Conservation (phyloP, 2,113 vertebrate genomes). For the Artemisiospiza belli region DNA sequence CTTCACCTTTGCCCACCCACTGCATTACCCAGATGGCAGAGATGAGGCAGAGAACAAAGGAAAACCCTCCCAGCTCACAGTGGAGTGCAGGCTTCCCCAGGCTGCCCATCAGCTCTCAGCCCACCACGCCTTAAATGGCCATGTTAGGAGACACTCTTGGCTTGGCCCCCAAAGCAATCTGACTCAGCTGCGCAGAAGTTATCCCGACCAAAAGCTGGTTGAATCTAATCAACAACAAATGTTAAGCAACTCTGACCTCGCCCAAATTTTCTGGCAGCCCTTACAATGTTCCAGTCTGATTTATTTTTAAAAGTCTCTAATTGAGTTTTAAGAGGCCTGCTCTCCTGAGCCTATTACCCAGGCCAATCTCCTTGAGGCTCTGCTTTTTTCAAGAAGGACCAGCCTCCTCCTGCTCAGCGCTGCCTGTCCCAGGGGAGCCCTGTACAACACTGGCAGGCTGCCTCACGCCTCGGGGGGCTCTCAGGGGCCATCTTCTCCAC, state of each 20-base stretch:
- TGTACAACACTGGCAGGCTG: not conserved
- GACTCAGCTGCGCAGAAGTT: conserved; percentile 12
- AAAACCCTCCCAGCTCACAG: not conserved
- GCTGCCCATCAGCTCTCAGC: conserved; percentile 16
- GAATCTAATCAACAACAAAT: conserved; percentile 45
- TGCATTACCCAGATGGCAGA: not conserved
- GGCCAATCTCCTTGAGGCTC: conserved; percentile 26
- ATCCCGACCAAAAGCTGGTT: conserved; percentile 25
- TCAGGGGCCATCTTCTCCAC: not conserved
- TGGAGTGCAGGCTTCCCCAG: not conserved
- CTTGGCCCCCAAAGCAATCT: not conserved
- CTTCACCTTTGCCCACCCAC: not conserved
- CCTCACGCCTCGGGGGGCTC: rapidly evolving
- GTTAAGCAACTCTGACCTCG: conserved; percentile 43
- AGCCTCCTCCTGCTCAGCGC: not conserved
- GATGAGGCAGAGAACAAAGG: not conserved
- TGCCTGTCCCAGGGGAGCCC: not conserved
- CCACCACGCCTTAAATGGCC: conserved; percentile 56
- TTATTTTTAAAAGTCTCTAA: conserved; percentile 72
- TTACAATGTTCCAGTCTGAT: conserved; percentile 40
- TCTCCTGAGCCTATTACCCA: conserved; percentile 61
- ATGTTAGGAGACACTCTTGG: conserved; percentile 15
- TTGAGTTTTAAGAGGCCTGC: conserved; percentile 67
- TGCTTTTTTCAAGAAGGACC: not conserved
- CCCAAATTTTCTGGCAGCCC: conserved; percentile 57